Conservation (phyloP, 53 echinoderm and acorn worm species). For the Arbacia lixula region DNA sequence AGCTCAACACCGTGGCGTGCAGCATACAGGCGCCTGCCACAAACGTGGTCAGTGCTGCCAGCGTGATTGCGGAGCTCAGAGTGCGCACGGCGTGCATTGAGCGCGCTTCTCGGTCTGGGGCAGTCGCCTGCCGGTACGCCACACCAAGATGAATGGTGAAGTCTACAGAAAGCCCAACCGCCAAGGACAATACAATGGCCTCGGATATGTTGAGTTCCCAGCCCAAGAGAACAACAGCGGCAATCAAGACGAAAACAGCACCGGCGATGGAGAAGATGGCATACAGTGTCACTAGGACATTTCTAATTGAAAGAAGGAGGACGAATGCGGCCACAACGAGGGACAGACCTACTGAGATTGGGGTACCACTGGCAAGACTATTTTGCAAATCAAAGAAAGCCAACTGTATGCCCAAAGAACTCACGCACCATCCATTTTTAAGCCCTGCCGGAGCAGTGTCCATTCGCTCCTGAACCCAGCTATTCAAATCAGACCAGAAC, state of each 20-base stretch:
- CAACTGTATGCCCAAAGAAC: slow-evolving; percentile 21
- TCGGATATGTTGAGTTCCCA: slow-evolving; percentile 85
- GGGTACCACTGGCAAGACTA: slow-evolving; percentile 51
- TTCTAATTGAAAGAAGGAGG: slow-evolving; percentile 52
- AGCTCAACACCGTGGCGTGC: slow-evolving; percentile 73
- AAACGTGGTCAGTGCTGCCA: slow-evolving; percentile 86
- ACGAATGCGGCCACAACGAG: slow-evolving; percentile 57
- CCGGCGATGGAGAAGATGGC: slow-evolving; percentile 65
- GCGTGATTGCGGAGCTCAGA: slow-evolving; percentile 47
- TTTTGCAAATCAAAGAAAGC: slow-evolving; percentile 70
- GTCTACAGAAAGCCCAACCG: slow-evolving; percentile 78
- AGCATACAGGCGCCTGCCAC: slow-evolving; percentile 84
- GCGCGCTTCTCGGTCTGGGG: slow-evolving; percentile 31
- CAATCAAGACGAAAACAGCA: slow-evolving; percentile 66
- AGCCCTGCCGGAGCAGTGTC: slow-evolving; percentile 50
- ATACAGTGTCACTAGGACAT: slow-evolving; percentile 61
- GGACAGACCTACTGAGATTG: slow-evolving; percentile 47
- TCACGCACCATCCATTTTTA: slow-evolving; percentile 61
- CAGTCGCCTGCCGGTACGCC: slow-evolving; percentile 69
- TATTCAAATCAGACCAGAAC: slow-evolving; percentile 50
- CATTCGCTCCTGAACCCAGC: slow-evolving; percentile 44
- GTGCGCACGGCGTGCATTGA: slow-evolving; percentile 55
- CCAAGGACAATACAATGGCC: slow-evolving; percentile 52
- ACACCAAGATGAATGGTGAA: slow-evolving; percentile 86
- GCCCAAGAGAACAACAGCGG: slow-evolving; percentile 63